Conservation (phyloP, 2,113 vertebrate genomes). For the Alethe diademata region DNA sequence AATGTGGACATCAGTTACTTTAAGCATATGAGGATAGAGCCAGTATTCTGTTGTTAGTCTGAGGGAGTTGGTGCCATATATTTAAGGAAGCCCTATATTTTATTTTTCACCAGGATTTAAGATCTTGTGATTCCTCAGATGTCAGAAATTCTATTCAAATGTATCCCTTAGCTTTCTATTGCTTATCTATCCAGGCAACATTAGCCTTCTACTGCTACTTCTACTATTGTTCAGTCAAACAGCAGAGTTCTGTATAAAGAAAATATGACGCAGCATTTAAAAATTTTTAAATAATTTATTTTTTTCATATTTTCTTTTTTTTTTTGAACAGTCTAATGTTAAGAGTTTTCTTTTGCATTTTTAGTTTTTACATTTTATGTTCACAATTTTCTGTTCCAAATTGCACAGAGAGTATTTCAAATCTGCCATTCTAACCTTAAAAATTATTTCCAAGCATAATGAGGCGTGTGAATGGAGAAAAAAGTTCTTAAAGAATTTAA, state of each 20-base stretch:
- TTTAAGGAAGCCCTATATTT: background rate
- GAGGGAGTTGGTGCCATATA: background rate
- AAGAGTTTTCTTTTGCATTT: background rate
- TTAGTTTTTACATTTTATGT: background rate
- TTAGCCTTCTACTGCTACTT: background rate
- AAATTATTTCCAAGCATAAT: background rate
- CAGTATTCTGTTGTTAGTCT: background rate
- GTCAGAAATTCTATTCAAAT: background rate
- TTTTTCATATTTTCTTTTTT: background rate
- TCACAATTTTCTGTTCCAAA: background rate
- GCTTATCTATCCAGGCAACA: background rate
- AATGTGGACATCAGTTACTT: background rate
- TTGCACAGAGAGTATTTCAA: background rate
- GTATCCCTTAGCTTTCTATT: background rate
- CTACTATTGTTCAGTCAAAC: background rate
- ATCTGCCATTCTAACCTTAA: background rate
- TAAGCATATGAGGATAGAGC: background rate
- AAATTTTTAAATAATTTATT: background rate
- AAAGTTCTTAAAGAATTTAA: background rate
- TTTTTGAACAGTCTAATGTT: background rate
- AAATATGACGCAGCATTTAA: background rate
- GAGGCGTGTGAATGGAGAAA: background rate
- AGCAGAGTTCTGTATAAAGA: background rate
- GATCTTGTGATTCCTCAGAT: background rate
- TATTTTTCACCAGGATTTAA: background rate